A percentile compares a stretch with the other conserved stretches of the same genome.
These are phyloP conservation scores for Cladorhizidae sp. DNA, from an alignment of 37 sponge, comb jelly and placozoan species.

Conservation along the genomic window DNA sequence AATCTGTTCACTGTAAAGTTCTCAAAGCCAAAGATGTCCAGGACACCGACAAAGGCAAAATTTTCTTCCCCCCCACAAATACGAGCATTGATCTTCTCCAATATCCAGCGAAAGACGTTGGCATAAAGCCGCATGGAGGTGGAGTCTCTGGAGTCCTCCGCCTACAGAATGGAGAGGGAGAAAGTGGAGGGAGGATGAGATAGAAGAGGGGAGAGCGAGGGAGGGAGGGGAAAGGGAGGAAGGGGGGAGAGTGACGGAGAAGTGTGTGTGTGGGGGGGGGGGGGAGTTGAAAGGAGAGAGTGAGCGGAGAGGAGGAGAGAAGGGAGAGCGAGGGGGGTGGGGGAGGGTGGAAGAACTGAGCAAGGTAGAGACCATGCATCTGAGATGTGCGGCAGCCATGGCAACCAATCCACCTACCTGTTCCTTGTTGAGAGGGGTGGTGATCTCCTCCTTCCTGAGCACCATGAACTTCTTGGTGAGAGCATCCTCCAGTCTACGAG, in stretches of 20 bases:
- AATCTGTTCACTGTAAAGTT: conserved; percentile 94
- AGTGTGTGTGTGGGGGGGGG: too few relatives aligned
- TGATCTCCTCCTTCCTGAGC: conserved; percentile 94
- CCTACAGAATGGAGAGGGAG: conserved; percentile 39
- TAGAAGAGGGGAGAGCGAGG: too few relatives aligned
- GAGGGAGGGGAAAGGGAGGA: too few relatives aligned
- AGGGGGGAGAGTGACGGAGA: too few relatives aligned
- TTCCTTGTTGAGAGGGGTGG: conserved; percentile 87
- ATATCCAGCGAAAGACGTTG: conserved; percentile 84
- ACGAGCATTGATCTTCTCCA: conserved; percentile 78
- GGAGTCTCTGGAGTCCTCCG: conserved; percentile 88
- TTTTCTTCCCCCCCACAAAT: conserved; percentile 56
- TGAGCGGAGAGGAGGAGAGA: too few relatives aligned
- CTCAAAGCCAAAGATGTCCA: conserved; percentile 99
- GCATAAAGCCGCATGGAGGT: conserved; percentile 93
- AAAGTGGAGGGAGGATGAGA: background rate
- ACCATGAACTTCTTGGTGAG: conserved; percentile 92
- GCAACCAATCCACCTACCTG: conserved; percentile 60
- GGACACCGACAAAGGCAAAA: conserved; percentile 86
- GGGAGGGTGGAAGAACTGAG: too few relatives aligned
- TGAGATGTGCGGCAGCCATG: too few relatives aligned
- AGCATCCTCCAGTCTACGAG: conserved; percentile 72
- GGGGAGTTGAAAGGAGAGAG: too few relatives aligned
- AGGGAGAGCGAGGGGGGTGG: too few relatives aligned
- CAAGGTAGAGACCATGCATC: too few relatives aligned